Evolutionary conservation across 2,888 invertebrate species (phyloP).

Genomic region (Tineola bisselliella): DNA sequence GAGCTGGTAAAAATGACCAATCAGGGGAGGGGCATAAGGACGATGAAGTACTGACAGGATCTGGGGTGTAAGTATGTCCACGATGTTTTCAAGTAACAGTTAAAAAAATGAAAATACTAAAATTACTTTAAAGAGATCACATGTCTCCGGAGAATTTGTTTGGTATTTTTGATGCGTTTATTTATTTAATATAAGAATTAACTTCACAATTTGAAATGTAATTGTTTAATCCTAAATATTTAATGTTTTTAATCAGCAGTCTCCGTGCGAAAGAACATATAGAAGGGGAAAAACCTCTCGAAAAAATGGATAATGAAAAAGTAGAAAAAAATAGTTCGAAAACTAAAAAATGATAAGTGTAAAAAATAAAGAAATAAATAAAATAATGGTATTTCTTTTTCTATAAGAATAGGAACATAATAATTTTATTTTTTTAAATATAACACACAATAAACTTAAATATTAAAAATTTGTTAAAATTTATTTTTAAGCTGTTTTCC

Average conservation of each 20-base stretch:
- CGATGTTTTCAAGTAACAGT: no score
- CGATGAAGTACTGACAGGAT: background rate
- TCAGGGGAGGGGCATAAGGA: background rate
- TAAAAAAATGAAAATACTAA: no score
- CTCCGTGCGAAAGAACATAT: background rate
- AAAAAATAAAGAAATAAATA: background rate
- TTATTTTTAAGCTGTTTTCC: background rate
- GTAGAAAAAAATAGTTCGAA: background rate
- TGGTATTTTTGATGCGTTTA: no score
- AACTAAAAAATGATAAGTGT: background rate
- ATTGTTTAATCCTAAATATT: no score
- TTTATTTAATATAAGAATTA: no score
- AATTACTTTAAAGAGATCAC: no score
- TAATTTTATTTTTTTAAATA: background rate
- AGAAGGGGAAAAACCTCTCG: background rate
- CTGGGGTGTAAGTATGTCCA: background rate
- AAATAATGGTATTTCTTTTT: background rate
- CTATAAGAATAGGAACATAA: slow-evolving; percentile 5
- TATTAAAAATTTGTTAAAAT: background rate
- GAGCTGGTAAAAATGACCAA: background rate
- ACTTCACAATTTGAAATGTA: no score
- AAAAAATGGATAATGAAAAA: background rate
- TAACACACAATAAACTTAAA: no score
- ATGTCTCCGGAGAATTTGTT: no score
- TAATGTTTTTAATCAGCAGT: background rate